phyloP scores from a whole-genome alignment of 2,113 vertebrate species.

The Calonectris borealis region DNA sequence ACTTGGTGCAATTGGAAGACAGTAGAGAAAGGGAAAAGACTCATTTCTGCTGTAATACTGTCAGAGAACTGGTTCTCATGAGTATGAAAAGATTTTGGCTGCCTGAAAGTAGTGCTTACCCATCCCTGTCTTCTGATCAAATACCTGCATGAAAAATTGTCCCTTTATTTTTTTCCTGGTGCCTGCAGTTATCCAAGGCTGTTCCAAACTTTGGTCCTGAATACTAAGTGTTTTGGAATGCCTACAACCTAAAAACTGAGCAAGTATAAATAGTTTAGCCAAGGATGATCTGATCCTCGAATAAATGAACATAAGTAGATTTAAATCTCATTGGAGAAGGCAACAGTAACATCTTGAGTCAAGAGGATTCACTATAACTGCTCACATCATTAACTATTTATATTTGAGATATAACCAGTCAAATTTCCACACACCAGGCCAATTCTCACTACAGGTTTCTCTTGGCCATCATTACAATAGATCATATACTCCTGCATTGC shows the following conservation, averaged over 20 bases:
- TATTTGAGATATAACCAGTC: neutral
- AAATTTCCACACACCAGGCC: neutral
- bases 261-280: neutral
- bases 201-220: neutral
- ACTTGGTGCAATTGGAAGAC: neutral
- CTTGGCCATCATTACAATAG: neutral
- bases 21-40: neutral
- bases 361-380: neutral
- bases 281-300: neutral
- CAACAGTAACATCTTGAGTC: neutral
- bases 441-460: neutral
- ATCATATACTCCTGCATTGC: neutral
- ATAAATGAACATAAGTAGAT: neutral
- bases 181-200: neutral
- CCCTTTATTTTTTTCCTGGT: neutral
- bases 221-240: neutral
- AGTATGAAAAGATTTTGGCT: neutral
- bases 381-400: neutral
- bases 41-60: neutral
- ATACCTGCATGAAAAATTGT: neutral
- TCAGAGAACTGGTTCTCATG: neutral
- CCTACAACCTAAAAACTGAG: neutral
- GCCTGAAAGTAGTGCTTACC: neutral
- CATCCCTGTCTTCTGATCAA: neutral
- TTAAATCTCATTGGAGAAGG: neutral